These are phyloP conservation scores for Leptarthrus brevirostris DNA, from an alignment of 2,888 invertebrate species.

Conservation along the genomic window DNA sequence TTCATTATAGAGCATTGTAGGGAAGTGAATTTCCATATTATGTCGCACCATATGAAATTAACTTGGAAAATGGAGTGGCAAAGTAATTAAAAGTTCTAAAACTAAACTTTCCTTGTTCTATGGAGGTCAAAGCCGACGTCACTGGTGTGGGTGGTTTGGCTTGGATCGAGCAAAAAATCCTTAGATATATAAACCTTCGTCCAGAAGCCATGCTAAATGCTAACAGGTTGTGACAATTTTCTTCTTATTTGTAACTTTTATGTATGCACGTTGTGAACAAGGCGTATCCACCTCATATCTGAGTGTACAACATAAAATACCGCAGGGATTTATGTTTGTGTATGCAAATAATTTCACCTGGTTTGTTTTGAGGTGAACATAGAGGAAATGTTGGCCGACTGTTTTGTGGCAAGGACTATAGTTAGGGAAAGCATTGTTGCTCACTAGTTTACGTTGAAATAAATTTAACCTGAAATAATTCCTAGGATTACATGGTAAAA, in stretches of 20 bases:
- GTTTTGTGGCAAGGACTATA: no score
- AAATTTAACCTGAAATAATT: background rate
- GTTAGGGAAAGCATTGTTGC: no score
- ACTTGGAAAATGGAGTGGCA: constrained; percentile 20
- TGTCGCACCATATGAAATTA: background rate
- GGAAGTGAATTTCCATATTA: constrained; percentile 16
- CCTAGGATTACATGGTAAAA: background rate
- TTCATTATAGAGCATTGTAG: background rate
- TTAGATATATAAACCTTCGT: background rate
- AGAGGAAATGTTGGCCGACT: background rate
- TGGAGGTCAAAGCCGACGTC: no score
- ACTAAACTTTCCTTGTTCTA: background rate
- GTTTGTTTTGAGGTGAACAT: constrained; percentile 1
- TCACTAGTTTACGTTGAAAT: background rate
- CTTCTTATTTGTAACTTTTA: constrained; percentile 14
- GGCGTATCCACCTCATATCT: background rate
- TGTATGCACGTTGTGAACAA: background rate
- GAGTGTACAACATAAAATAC: constrained; percentile 27
- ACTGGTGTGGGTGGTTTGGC: no score
- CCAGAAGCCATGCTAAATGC: constrained; percentile 2
- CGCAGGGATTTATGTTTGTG: constrained; percentile 36
- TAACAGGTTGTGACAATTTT: constrained; percentile 40
- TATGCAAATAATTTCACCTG: constrained; percentile 38
- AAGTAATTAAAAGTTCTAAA: constrained; percentile 38
- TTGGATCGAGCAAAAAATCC: background rate